Evolutionary conservation across 2,888 invertebrate genomes (phyloP).

Genomic region (Drosophila atripex): DNA sequence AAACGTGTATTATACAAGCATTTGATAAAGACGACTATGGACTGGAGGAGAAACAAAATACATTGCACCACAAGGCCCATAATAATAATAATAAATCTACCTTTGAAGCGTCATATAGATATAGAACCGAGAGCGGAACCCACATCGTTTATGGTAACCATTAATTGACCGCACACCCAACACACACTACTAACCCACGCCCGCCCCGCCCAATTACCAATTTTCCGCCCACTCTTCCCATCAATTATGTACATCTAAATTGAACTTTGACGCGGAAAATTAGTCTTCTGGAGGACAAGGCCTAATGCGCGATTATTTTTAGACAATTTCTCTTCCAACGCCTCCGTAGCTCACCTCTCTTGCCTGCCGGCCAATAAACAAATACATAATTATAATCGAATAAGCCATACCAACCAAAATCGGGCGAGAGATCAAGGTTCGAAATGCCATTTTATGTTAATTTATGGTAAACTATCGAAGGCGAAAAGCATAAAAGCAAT

Average conservation of each 20-base stretch:
- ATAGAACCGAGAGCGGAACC: slow-evolving; percentile 16
- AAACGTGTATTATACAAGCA: slow-evolving; percentile 59
- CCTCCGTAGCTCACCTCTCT: too few relatives aligned
- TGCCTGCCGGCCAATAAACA: slow-evolving; percentile 22
- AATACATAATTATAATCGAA: slow-evolving; percentile 33
- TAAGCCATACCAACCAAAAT: too few relatives aligned
- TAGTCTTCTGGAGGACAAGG: not conserved
- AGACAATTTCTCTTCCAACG: too few relatives aligned
- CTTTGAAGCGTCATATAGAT: slow-evolving; percentile 47
- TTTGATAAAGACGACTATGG: slow-evolving; percentile 59
- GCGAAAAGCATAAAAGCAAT: not conserved
- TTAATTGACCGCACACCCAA: slow-evolving; percentile 32
- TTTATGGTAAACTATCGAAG: slow-evolving; percentile 3
- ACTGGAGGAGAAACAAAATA: not conserved
- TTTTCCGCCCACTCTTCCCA: slow-evolving; percentile 39
- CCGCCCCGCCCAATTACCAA: not conserved
- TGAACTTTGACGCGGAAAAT: slow-evolving; percentile 67
- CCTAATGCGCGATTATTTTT: not conserved
- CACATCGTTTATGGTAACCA: slow-evolving; percentile 26
- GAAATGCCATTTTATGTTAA: slow-evolving; percentile 11
- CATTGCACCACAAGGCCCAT: slow-evolving; percentile 10
- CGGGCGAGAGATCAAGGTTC: slow-evolving; percentile 18
- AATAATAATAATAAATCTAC: slow-evolving; percentile 43
- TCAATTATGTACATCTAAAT: slow-evolving; percentile 65
- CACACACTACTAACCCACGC: too few relatives aligned